These are phyloP conservation scores for Scyliorhinus canicula DNA, from an alignment of 2,797 vertebrate genomes.

Conservation along the genomic window DNA sequence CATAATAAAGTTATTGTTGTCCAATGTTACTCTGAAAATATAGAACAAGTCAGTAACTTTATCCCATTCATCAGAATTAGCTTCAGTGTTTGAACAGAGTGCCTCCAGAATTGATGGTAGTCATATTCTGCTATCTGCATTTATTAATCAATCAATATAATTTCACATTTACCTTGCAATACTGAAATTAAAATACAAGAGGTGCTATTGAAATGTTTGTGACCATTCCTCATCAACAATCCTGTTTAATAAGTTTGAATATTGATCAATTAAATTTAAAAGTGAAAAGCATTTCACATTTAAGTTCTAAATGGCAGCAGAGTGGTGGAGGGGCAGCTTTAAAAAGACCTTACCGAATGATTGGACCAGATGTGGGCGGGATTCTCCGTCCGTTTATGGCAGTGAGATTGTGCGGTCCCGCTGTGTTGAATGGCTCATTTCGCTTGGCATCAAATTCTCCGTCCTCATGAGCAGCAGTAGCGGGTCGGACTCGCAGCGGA, in stretches of 20 bases:
- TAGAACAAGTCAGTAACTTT: neutral
- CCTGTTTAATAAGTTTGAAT: neutral
- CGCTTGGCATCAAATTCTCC: too few relatives aligned
- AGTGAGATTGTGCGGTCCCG: too few relatives aligned
- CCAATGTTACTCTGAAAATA: neutral
- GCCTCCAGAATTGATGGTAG: neutral
- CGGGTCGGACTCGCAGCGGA: too few relatives aligned
- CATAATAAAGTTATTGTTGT: neutral
- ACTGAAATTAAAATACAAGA: neutral
- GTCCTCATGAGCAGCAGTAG: too few relatives aligned
- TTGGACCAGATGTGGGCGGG: too few relatives aligned
- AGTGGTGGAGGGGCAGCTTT: neutral
- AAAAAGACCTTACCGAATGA: neutral
- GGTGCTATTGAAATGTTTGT: neutral
- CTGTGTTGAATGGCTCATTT: too few relatives aligned
- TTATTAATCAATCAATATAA: neutral
- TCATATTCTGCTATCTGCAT: neutral
- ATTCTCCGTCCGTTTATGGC: too few relatives aligned
- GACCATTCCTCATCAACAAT: neutral
- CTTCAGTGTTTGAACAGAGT: neutral
- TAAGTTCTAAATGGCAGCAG: neutral
- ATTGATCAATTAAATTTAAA: neutral
- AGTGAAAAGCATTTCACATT: neutral
- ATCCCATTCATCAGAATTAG: neutral
- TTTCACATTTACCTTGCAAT: neutral